Base-by-base conservation (phyloP, 2,888 invertebrate species). In the Anaspis maculata region DNA sequence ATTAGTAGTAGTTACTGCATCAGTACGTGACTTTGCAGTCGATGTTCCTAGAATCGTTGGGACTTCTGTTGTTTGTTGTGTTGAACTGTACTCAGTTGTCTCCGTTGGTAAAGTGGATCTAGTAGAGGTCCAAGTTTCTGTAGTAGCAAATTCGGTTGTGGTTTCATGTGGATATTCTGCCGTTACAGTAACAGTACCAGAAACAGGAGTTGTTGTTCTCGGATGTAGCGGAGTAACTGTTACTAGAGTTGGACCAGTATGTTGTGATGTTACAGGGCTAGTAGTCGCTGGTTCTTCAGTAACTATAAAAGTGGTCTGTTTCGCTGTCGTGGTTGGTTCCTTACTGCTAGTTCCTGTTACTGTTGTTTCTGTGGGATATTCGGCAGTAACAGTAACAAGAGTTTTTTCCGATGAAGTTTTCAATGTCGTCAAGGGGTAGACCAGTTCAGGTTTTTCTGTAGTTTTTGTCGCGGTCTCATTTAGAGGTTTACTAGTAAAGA, bases 331-430 rank as follows among this genome's bases (percentile, higher is more conserved):
- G 41, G n/a, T n/a, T n/a, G n/a, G n/a, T n/a, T n/a, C n/a, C n/a
- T n/a, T n/a, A n/a, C n/a, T 31, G 13, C 25, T 21, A 25, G 22
- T 19, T 35, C 30, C 28, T 19, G 29, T 7, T 29, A 30, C 15
- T n/a, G 34, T 32, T 3, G 32, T 39, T 23, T 37, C n/a, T 19
- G 19, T 6, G 9, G 19, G 19, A 19, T 19, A 19, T 19, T 19
- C 5, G 3, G 52, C 48, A 14, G 51, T 51, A 14, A 49, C 41
- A 23, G 49, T 53, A 9, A 51, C 31, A 37, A 45, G 42, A 30
- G 42, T 36, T 34, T 51, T 49, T 7, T 45, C 41, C 9, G 49
- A 49, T 13, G 44, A 45, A 9, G 48, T 53, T 32, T 28, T 27
- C 9, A 19, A 19, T 6, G 19, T 24, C 12, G 24, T 24, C 5